Percentiles rank a stretch among this genome's conserved stretches.
Conservation (phyloP, 1,140 invertebrate species). For the Myzus persicae region DNA sequence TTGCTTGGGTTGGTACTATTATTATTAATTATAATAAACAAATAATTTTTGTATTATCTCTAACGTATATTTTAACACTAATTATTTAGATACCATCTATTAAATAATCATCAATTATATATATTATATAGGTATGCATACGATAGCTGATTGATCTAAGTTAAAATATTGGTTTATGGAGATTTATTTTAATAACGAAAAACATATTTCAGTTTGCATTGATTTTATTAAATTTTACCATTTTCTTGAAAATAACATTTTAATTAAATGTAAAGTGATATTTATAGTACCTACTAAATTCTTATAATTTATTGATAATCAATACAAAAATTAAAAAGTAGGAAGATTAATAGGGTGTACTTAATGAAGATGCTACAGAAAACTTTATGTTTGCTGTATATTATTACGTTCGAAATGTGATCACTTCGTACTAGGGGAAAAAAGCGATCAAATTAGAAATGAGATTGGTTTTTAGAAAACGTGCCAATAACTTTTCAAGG, state of each 20-base stretch:
- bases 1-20: neutral
- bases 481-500: neutral
- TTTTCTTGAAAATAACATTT: neutral
- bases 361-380: neutral
- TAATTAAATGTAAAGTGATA: neutral
- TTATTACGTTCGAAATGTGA: neutral
- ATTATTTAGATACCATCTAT: neutral
- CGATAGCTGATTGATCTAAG: neutral
- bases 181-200: neutral
- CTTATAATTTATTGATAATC: neutral
- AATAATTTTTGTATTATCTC: neutral
- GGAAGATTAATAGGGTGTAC: neutral
- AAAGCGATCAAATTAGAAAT: neutral
- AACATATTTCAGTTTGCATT: neutral
- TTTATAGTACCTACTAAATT: neutral
- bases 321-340: neutral
- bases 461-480: conserved; percentile 7
- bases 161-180: neutral
- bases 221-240: neutral
- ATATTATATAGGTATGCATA: neutral
- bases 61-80: neutral
- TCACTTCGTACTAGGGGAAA: neutral
- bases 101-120: too few species aligned
- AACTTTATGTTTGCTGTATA: neutral
- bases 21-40: neutral